Percentiles rank a stretch among this genome's conserved stretches.
Conservation (phyloP, 2,888 invertebrate species). For the Encarsia formosa region DNA sequence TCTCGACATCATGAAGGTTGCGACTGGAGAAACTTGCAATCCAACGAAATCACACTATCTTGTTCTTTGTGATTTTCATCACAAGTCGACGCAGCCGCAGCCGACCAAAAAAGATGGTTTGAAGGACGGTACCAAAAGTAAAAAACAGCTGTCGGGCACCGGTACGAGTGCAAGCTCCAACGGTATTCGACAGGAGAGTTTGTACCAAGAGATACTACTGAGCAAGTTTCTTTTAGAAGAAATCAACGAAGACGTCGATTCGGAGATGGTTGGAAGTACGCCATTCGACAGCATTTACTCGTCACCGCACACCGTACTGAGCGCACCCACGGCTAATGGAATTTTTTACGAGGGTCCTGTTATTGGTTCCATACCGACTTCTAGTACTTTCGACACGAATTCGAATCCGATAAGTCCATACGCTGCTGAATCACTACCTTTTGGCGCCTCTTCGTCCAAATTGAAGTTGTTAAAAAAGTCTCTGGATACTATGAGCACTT, state of each 20-base stretch:
- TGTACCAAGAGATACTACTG: conserved; percentile 48
- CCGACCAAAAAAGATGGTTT: conserved; percentile 47
- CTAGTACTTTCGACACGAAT: conserved; percentile 43
- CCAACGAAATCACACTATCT: conserved; percentile 53
- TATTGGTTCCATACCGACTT: conserved; percentile 33
- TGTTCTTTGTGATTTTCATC: conserved; percentile 68
- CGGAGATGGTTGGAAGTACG: conserved; percentile 43
- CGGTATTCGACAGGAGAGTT: conserved; percentile 45
- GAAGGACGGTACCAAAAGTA: conserved; percentile 51
- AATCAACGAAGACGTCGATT: conserved; percentile 48
- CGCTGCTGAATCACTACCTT: conserved; percentile 38
- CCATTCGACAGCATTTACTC: conserved; percentile 42
- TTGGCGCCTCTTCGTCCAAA: conserved; percentile 46
- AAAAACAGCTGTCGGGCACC: conserved; percentile 52
- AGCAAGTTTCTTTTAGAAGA: conserved; percentile 49
- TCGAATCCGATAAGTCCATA: conserved; percentile 42
- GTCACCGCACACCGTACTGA: conserved; percentile 32
- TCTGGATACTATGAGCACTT: conserved; percentile 38
- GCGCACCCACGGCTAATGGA: conserved; percentile 45
- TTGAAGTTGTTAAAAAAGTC: conserved; percentile 38
- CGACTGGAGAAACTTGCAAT: conserved; percentile 38
- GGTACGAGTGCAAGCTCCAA: conserved; percentile 55
- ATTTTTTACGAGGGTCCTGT: conserved; percentile 38
- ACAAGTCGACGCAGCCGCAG: conserved; percentile 55
- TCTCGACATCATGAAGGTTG: conserved; percentile 54